These are phyloP conservation scores for Solenopsis invicta DNA, from an alignment of 1,140 invertebrate species.

Conservation along the genomic window DNA sequence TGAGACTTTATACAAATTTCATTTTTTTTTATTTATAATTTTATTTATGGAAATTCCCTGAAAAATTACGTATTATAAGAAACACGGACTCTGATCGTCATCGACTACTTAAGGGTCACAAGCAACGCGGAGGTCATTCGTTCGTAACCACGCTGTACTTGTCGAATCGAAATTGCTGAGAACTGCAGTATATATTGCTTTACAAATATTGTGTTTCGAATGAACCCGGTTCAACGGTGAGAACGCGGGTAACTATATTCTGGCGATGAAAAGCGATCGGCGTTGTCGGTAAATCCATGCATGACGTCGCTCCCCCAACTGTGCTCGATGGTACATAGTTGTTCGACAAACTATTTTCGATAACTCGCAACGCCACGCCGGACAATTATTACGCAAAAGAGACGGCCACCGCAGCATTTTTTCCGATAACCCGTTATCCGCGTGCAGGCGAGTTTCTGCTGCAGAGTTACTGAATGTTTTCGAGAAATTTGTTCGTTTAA, in stretches of 20 bases:
- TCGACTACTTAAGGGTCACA: slow-evolving; percentile 57
- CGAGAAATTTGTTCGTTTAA: slow-evolving; percentile 34
- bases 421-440: slow-evolving; percentile 48
- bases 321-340: slow-evolving; percentile 41
- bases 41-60: not conserved
- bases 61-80: not conserved
- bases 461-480: slow-evolving; percentile 29
- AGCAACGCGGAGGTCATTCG: slow-evolving; percentile 26
- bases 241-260: slow-evolving; percentile 33
- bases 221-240: slow-evolving; percentile 21
- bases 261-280: slow-evolving; percentile 49
- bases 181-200: slow-evolving; percentile 56
- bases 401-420: slow-evolving; percentile 22
- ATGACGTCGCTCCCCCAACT: slow-evolving; percentile 42
- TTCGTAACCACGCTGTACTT: slow-evolving; percentile 52
- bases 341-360: slow-evolving; percentile 56
- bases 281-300: slow-evolving; percentile 49
- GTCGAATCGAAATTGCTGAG: slow-evolving; percentile 54
- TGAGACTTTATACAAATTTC: not conserved
- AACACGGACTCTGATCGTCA: slow-evolving; percentile 14
- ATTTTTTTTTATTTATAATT: not conserved
- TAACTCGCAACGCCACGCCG: slow-evolving; percentile 44
- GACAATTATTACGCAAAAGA: slow-evolving; percentile 60
- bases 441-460: slow-evolving; percentile 9
- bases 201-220: slow-evolving; percentile 58